These are phyloP conservation scores for Ostrea denselamellosa DNA, from an alignment of 1,140 invertebrate genomes.

Conservation along the genomic window DNA sequence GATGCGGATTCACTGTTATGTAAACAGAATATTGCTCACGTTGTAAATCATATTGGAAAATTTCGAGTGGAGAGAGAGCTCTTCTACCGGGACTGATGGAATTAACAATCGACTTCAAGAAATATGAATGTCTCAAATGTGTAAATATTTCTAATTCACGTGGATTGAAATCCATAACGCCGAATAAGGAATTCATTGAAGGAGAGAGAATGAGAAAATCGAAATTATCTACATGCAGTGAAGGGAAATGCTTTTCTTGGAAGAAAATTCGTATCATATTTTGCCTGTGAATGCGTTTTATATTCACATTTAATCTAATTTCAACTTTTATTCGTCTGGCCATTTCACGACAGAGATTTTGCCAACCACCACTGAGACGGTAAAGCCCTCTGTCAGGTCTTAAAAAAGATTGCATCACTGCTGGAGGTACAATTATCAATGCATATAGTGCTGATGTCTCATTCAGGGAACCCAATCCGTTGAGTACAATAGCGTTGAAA, in stretches of 20 bases:
- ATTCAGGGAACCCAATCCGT: constrained; percentile 43
- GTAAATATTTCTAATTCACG: constrained; percentile 17
- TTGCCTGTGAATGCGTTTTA: neutral
- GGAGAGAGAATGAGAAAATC: constrained; percentile 42
- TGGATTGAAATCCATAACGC: neutral
- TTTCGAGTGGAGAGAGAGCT: neutral
- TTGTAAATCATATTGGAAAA: neutral
- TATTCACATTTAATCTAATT: neutral
- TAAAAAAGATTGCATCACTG: neutral
- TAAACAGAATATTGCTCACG: constrained; percentile 13
- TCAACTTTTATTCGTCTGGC: neutral
- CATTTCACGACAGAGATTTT: constrained; percentile 32
- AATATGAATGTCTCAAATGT: neutral
- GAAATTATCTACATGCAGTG: neutral
- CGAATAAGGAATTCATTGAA: constrained; percentile 1
- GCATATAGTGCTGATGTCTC: constrained; percentile 42
- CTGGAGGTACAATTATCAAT: constrained; percentile 15
- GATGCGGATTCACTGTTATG: neutral
- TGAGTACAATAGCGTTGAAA: neutral
- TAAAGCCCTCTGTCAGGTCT: neutral
- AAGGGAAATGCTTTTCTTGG: neutral
- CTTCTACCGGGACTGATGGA: neutral
- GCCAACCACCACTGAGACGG: constrained; percentile 8
- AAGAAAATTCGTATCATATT: neutral
- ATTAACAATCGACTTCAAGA: neutral